Evolutionary conservation across 2,888 invertebrate genomes (phyloP).

Genomic region (Lithophane leautieri): DNA sequence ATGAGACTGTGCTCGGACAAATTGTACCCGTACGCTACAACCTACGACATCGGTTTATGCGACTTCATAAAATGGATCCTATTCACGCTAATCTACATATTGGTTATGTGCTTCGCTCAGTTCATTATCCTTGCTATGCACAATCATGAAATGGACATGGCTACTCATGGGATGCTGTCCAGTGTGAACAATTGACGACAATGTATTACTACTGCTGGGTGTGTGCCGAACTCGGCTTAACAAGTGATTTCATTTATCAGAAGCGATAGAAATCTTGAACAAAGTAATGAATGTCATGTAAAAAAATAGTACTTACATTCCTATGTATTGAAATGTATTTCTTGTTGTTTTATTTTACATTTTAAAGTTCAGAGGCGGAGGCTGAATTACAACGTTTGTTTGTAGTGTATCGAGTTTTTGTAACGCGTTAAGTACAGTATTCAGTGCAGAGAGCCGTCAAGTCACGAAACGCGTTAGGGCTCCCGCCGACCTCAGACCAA

Average conservation of each 20-base stretch:
- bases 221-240: constrained; percentile 38
- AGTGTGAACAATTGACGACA: constrained; percentile 21
- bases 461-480: no score
- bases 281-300: neutral
- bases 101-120: constrained; percentile 76
- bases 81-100: constrained; percentile 71
- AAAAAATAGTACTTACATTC: constrained; percentile 2
- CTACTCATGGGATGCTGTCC: constrained; percentile 74
- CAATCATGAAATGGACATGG: constrained; percentile 75
- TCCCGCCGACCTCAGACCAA: no score
- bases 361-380: neutral
- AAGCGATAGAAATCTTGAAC: neutral
- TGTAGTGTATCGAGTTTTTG: no score
- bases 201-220: constrained; percentile 54
- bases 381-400: no score
- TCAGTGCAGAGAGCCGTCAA: no score
- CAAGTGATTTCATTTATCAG: constrained; percentile 42
- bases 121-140: constrained; percentile 73
- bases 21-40: constrained; percentile 70
- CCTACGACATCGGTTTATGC: constrained; percentile 71
- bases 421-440: no score
- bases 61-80: constrained; percentile 73
- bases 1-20: constrained; percentile 74
- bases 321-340: neutral
- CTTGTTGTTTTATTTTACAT: constrained; percentile 25